These are phyloP conservation scores for Solea senegalensis DNA, from an alignment of 2,113 vertebrate species.

Conservation along the genomic window DNA sequence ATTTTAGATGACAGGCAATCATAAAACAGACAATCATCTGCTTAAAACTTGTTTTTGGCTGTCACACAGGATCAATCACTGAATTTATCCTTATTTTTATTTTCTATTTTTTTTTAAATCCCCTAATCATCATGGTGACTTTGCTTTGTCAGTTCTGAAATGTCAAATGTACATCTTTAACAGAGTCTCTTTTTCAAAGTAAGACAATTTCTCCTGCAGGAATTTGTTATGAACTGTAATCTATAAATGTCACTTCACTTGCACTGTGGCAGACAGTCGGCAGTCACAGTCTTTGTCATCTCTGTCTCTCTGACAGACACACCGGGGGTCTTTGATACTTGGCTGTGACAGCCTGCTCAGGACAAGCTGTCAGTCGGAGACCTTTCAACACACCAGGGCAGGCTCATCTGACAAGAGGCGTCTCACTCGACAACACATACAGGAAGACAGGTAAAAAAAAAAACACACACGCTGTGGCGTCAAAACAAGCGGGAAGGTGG, in stretches of 20 bases:
- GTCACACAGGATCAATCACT: slow-evolving; percentile 54
- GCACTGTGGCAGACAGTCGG: slow-evolving; percentile 22
- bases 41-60: slow-evolving; percentile 19
- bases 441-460: slow-evolving; percentile 47
- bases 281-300: slow-evolving; percentile 49
- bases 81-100: slow-evolving; percentile 29
- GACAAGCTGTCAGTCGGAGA: slow-evolving; percentile 60
- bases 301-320: slow-evolving; percentile 39
- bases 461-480: slow-evolving; percentile 53
- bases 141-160: slow-evolving; percentile 46
- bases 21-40: slow-evolving; percentile 7
- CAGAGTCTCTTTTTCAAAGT: slow-evolving; percentile 17
- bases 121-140: slow-evolving; percentile 1
- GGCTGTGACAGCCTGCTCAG: slow-evolving; percentile 56
- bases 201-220: neutral
- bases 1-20: neutral
- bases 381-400: slow-evolving; percentile 53
- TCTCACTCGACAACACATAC: slow-evolving; percentile 59
- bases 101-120: too few species aligned
- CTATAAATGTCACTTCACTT: slow-evolving; percentile 11
- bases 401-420: slow-evolving; percentile 62
- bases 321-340: slow-evolving; percentile 56
- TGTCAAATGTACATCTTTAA: neutral
- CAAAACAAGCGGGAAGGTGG: slow-evolving; percentile 44
- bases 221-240: neutral